Percentiles rank a stretch among this genome's conserved stretches.
Evolutionary conservation across 2,113 vertebrate species (phyloP).

Genomic region (Cyprinus carpio): DNA sequence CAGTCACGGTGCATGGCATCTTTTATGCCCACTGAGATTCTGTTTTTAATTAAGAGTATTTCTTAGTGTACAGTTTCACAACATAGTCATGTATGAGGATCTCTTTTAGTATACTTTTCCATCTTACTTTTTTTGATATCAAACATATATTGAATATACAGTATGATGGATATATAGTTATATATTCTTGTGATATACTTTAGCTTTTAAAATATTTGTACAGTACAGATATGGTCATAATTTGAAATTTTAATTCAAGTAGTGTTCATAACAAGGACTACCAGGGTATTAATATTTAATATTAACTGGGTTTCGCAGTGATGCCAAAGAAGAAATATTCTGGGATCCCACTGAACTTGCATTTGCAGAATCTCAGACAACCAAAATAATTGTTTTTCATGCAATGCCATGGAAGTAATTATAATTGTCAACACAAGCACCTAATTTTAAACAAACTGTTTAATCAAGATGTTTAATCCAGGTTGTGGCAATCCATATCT

Average conservation of each 20-base stretch:
- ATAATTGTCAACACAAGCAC: not conserved
- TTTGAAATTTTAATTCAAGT: too few species aligned
- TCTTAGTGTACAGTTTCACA: not conserved
- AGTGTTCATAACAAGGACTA: not conserved
- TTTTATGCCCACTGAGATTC: slow-evolving; percentile 24
- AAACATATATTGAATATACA: not conserved
- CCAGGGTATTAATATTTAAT: too few species aligned
- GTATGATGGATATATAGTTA: not conserved
- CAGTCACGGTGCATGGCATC: slow-evolving; percentile 7
- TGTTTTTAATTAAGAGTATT: slow-evolving; percentile 10
- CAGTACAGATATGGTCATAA: too few species aligned
- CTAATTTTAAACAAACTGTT: not conserved
- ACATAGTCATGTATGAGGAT: not conserved
- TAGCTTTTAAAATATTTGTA: not conserved
- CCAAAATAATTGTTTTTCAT: not conserved
- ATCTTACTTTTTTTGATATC: not conserved
- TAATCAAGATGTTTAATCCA: not conserved
- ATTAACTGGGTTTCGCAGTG: too few species aligned
- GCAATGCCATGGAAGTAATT: not conserved
- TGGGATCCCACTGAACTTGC: too few species aligned
- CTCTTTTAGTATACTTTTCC: not conserved
- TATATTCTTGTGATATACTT: not conserved
- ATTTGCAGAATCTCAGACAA: not conserved
- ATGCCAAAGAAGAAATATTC: too few species aligned
- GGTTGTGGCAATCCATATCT: not conserved